Evolutionary conservation across 2,797 vertebrate genomes (phyloP).

Genomic region (Pelobates cultripes): DNA sequence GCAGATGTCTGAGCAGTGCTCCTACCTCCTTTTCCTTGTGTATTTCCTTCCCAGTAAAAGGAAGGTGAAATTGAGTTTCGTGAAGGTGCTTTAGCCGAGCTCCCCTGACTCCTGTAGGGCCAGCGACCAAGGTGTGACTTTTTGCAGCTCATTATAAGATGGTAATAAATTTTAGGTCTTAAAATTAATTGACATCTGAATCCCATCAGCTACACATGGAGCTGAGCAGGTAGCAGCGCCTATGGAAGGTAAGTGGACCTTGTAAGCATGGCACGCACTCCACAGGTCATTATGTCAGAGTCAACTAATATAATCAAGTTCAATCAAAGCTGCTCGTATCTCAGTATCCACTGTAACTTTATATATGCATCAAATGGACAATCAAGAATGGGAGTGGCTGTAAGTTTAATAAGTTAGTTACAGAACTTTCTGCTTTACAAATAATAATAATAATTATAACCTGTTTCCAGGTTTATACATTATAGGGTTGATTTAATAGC

Average conservation of each 20-base stretch:
- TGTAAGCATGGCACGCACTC: not conserved
- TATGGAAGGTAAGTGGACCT: not conserved
- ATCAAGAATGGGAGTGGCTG: too few species aligned
- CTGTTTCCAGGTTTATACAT: too few species aligned
- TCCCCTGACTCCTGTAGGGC: slow-evolving; percentile 4
- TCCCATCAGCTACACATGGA: slow-evolving; percentile 54
- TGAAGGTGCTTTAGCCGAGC: not conserved
- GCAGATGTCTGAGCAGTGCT: slow-evolving; percentile 48
- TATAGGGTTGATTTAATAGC: too few species aligned
- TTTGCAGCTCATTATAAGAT: slow-evolving; percentile 69
- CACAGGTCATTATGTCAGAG: not conserved
- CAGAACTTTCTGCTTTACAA: too few species aligned
- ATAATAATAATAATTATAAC: too few species aligned
- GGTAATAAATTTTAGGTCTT: slow-evolving; percentile 50
- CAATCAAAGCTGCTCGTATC: not conserved
- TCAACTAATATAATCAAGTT: not conserved
- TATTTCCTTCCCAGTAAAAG: slow-evolving; percentile 62
- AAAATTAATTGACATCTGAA: slow-evolving; percentile 65
- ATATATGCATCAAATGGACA: too few species aligned
- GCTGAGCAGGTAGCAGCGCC: not conserved
- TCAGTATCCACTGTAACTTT: too few species aligned
- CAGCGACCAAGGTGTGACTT: slow-evolving; percentile 64
- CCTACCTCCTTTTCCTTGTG: slow-evolving; percentile 22
- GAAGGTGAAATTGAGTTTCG: slow-evolving; percentile 16
- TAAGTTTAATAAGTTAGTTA: too few species aligned